Evolutionary conservation across 2,888 invertebrate species (phyloP), one percentile per base, ranked within the genome.

Genomic region (Parnassius smintheus): DNA sequence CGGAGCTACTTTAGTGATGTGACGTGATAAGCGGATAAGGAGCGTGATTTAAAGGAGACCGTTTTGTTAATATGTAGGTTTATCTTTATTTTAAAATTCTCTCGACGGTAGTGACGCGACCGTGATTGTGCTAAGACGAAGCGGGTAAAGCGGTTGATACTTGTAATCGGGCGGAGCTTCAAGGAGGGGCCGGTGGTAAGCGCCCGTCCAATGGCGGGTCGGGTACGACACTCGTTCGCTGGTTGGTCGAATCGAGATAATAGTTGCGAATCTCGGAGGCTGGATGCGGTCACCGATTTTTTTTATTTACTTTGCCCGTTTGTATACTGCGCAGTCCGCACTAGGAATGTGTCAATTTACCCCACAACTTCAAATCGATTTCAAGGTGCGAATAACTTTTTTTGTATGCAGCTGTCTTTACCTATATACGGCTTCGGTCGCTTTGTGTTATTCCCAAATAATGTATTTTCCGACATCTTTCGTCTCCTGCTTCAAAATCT

Each of bases 261-360:
- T 86, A 85, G 83, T 87, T 68, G 89, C 90, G 86, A 88, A 91
- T 88, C 84, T 86, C 80, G 86, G 91, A 91, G 89, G 90, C 91
- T 91, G 91, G 83, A 80, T 82, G 78, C 75, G 74, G 73, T 75
- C 66, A 71, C 73, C 78, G 78, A 77, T 77, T 78, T 77, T 84
- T 85, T 85, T 85, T 88, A 85, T 87, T 87, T 88, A 85, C 82
- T 52, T 41, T 12, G 12, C 1, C n/a, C 53, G 25, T 18, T 46
- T 52, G 50, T 52, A 54, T 49, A 51, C 50, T 35, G 56, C 56
- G 52, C 52, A 52, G 25, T 56, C 56, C 51, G 45, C 77, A 78
- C 82, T 75, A 68, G 78, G 76, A 84, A 86, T 75, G 80, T 78
- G 85, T 82, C 83, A 86, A 85, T 86, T 85, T 83, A 85, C 82